Evolutionary conservation across 1,140 invertebrate genomes (phyloP).

Genomic region (Hesperophylax magnus): DNA sequence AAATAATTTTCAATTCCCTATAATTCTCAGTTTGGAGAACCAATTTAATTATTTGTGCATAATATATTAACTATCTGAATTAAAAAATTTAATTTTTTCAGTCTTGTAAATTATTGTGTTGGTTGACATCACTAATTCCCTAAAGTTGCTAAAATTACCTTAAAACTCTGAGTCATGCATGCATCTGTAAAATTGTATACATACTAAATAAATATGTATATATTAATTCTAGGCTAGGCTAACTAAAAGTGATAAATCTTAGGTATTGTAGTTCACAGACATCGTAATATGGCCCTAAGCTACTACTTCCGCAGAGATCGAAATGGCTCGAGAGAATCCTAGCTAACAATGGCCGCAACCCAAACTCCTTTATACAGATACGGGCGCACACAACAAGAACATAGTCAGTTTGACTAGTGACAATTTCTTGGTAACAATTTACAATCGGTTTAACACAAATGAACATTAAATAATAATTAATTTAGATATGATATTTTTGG

Average conservation of each 20-base stretch:
- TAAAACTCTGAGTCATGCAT: conserved; percentile 56
- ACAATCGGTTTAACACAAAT: background rate
- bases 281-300: conserved; percentile 17
- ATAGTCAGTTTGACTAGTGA: conserved; percentile 15
- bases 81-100: conserved; percentile 66
- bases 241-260: conserved; percentile 57
- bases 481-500: conserved; percentile 1
- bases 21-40: conserved; percentile 29
- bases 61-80: conserved; percentile 67
- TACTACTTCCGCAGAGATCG: conserved; percentile 15
- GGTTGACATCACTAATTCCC: conserved; percentile 44
- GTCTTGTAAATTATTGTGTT: conserved; percentile 69
- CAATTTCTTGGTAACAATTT: conserved; percentile 19
- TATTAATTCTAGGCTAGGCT: conserved; percentile 50
- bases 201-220: conserved; percentile 57
- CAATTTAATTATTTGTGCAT: conserved; percentile 64
- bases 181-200: conserved; percentile 56
- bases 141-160: conserved; percentile 49
- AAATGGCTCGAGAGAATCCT: conserved; percentile 17
- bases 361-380: background rate
- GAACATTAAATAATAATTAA: background rate
- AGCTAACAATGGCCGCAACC: background rate
- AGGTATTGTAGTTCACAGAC: conserved; percentile 54
- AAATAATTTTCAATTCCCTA: conserved; percentile 13
- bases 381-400: background rate